Evolutionary conservation across 2,797 vertebrate genomes (phyloP).

Genomic region (Ctenopoma multispine): DNA sequence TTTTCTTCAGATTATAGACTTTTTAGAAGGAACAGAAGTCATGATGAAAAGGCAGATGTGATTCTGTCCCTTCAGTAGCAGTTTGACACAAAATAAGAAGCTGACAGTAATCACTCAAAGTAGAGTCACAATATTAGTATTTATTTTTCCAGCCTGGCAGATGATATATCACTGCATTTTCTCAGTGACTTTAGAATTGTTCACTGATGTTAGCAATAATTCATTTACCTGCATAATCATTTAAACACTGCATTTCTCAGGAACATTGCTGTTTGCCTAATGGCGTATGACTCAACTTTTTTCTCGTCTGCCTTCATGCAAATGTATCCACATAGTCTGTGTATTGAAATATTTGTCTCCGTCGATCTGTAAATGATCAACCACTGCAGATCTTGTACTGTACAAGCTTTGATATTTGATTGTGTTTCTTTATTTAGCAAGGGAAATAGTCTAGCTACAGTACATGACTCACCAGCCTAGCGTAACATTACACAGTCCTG

Average conservation of each 20-base stretch:
- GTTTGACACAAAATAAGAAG: constrained; percentile 22
- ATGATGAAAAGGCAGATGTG: constrained; percentile 8
- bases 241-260: constrained; percentile 26
- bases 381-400: constrained; percentile 17
- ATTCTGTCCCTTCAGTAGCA: background rate
- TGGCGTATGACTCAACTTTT: constrained; percentile 16
- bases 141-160: constrained; percentile 14
- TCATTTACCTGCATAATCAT: constrained; percentile 24
- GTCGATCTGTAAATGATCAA: constrained; percentile 24
- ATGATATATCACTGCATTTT: constrained; percentile 32
- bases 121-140: background rate
- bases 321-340: constrained; percentile 15
- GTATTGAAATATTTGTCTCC: constrained; percentile 5
- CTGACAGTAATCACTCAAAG: constrained; percentile 1
- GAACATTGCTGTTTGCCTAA: constrained; percentile 1
- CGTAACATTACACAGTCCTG: constrained; percentile 43
- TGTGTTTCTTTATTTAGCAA: constrained; percentile 61
- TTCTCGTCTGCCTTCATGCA: constrained; percentile 23
- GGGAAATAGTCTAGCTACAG: constrained; percentile 40
- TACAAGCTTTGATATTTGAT: constrained; percentile 43
- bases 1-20: constrained; percentile 8
- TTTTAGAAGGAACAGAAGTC: background rate
- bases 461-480: constrained; percentile 33
- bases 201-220: constrained; percentile 22
- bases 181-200: background rate